A percentile compares a stretch with the other conserved stretches of the same genome.
Evolutionary conservation across 2,888 invertebrate genomes (phyloP).

Genomic region (Patella pellucida): DNA sequence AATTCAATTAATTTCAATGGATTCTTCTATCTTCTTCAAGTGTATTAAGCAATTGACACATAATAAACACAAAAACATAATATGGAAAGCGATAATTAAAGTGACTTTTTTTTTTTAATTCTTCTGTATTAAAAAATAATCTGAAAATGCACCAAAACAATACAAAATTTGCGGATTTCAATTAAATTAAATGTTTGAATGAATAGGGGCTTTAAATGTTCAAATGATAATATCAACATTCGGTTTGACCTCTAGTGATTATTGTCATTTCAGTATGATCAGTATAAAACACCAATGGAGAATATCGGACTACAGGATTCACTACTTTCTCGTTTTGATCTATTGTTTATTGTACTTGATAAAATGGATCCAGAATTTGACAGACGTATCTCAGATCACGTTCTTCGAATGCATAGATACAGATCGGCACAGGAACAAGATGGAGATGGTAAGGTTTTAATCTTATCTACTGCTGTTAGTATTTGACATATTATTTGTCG

Average conservation of each 20-base stretch:
- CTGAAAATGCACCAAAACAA: no score
- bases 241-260: not conserved
- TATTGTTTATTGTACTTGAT: conserved; percentile 97
- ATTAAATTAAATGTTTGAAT: not conserved
- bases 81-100: no score
- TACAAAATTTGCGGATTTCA: no score
- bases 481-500: no score
- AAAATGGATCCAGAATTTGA: conserved; percentile 87
- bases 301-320: conserved; percentile 93
- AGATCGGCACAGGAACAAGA: conserved; percentile 93
- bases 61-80: no score
- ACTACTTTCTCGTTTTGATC: conserved; percentile 95
- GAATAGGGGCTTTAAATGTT: no score
- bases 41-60: no score
- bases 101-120: no score
- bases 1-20: no score
- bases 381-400: conserved; percentile 94
- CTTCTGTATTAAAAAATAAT: no score
- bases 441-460: conserved; percentile 80
- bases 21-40: no score
- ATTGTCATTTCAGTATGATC: conserved; percentile 84
- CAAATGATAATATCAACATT: not conserved
- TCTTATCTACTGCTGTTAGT: no score
- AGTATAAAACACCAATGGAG: conserved; percentile 99
- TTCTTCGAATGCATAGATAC: conserved; percentile 96